phyloP scores from a whole-genome alignment of 2,888 invertebrate genomes.

The Drosophila rellima region DNA sequence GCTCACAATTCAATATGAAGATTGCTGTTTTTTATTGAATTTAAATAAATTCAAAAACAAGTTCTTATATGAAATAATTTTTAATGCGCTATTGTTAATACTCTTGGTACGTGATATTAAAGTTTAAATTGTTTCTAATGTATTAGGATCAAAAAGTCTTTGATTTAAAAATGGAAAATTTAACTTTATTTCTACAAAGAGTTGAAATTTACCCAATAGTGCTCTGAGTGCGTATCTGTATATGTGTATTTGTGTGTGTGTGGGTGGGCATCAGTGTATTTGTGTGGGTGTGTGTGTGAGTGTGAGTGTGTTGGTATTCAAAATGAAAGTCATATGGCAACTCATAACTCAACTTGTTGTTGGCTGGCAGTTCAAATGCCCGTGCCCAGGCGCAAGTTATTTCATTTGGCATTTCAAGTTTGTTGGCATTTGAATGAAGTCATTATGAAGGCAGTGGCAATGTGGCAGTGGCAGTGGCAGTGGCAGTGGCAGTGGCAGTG shows the following conservation, averaged over 20 bases:
- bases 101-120: no score
- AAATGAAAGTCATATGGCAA: constrained; percentile 82
- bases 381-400: constrained; percentile 75
- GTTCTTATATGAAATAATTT: no score
- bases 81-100: no score
- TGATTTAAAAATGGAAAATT: neutral
- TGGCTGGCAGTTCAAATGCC: constrained; percentile 48
- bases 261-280: constrained; percentile 21
- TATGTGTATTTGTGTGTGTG: constrained; percentile 1
- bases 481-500: constrained; percentile 12
- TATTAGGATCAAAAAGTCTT: neutral
- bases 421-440: constrained; percentile 83
- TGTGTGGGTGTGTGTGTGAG: constrained; percentile 6
- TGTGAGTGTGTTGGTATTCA: constrained; percentile 60
- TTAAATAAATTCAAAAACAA: no score
- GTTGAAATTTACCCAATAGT: neutral
- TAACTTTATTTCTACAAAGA: neutral
- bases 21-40: no score
- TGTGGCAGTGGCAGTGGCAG: constrained; percentile 16
- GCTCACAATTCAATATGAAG: no score
- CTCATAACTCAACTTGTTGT: constrained; percentile 80
- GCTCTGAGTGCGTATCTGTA: constrained; percentile 15
- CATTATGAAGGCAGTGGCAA: constrained; percentile 74
- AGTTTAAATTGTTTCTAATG: neutral
- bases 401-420: constrained; percentile 82